Base-by-base conservation (phyloP, 2,113 vertebrate genomes). In the Cyprinodon brontotheroides region DNA sequence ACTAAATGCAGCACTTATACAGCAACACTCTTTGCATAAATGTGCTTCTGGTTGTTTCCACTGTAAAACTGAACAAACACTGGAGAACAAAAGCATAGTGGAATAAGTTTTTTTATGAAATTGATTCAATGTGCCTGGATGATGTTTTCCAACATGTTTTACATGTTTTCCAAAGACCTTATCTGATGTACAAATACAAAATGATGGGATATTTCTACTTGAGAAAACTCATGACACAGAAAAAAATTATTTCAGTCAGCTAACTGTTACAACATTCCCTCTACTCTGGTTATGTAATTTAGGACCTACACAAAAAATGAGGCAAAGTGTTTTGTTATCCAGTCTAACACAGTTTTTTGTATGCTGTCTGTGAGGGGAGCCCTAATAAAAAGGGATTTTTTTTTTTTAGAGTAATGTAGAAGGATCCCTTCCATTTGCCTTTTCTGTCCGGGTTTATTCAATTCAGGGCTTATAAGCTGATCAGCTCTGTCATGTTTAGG, bases 401-500 rank as follows among this genome's bases (percentile, higher is more conserved):
- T n/a, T 66, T 67, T 70, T 72, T 39, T 43, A 68, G 65, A 45
- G 60, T 61, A 70, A 59, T 68, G 53, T 5, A 53, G 22, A 68
- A 57, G 15, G 61, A 68, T 78, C 15, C 29, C 61, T 63, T 61
- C 59, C 41, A 14, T 40, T 48, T 61, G 11, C 61, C 65, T 60
- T 72, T 61, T 67, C 47, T 78, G 72, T 77, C 61, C 38, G n/a
- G 53, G 7, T 65, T 72, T 74, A 60, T 13, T 4, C 4, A 74
- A 82, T 53, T 60, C 41, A 61, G 48, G 62, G 65, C 65, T 70
- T 78, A 67, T 86, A 79, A 78, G 64, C 53, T 71, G 83, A 81
- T 84, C 72, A 75, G 84, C 74, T 73, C 39, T 70, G 74, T 69
- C 77, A 68, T 45, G 79, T 72, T 29, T 12, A 48, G 85, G 77